Percentiles rank a stretch among this genome's conserved stretches.
Conservation (phyloP, 1,140 invertebrate species). For the Zaprionus ghesquierei region DNA sequence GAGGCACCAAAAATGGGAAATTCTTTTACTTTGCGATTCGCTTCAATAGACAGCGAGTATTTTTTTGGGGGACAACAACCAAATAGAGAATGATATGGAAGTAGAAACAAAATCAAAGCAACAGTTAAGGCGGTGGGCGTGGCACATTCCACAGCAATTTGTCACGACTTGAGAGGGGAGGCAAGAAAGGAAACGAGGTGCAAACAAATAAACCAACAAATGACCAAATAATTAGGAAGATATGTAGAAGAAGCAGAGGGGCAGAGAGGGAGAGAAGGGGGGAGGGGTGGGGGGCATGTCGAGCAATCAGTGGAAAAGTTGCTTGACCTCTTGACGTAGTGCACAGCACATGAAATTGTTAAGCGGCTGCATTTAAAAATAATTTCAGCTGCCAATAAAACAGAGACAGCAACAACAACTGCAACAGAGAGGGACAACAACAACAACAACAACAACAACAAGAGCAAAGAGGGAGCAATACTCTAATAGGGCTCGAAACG, state of each 20-base stretch:
- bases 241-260: not conserved
- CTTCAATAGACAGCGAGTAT: conserved; percentile 59
- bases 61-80: conserved; percentile 15
- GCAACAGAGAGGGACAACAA: not conserved
- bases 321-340: conserved; percentile 73
- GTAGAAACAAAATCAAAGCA: conserved; percentile 2
- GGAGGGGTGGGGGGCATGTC: not conserved
- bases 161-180: conserved; percentile 49
- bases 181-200: conserved; percentile 14
- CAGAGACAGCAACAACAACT: conserved; percentile 31
- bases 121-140: not conserved
- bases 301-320: conserved; percentile 65
- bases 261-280: not conserved
- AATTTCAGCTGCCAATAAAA: conserved; percentile 79
- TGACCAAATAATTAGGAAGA: conserved; percentile 59
- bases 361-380: conserved; percentile 79
- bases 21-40: conserved; percentile 27
- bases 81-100: not conserved
- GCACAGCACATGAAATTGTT: conserved; percentile 72
- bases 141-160: conserved; percentile 69
- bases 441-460: conserved; percentile 1
- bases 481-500: conserved; percentile 64
- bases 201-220: conserved; percentile 55
- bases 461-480: conserved; percentile 23
- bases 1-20: not conserved